A percentile compares a stretch with the other conserved stretches of the same genome.
phyloP scores from a whole-genome alignment of 2,113 vertebrate genomes.

The Peromyscus polionotus region DNA sequence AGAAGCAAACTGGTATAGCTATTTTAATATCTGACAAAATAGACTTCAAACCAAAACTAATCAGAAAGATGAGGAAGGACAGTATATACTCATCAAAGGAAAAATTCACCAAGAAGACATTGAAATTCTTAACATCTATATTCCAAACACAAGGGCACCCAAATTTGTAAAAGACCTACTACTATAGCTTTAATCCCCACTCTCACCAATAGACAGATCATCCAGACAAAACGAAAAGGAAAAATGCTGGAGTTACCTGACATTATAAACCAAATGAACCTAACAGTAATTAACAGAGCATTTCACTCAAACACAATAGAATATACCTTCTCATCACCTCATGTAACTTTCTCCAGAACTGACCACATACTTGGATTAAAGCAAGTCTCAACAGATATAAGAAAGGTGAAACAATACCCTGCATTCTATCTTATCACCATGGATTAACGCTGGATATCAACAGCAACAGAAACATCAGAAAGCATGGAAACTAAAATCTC shows the following conservation, averaged over 20 bases:
- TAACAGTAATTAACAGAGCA: background rate
- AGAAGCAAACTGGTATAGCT: background rate
- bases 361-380: background rate
- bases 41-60: background rate
- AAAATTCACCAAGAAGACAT: too few relatives aligned
- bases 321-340: background rate
- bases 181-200: background rate
- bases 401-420: background rate
- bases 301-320: background rate
- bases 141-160: background rate
- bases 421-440: background rate
- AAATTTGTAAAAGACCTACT: background rate
- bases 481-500: background rate
- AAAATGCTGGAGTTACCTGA: background rate
- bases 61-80: too few relatives aligned
- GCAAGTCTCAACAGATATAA: background rate
- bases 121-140: too few relatives aligned
- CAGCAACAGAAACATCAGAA: background rate
- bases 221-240: background rate
- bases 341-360: background rate
- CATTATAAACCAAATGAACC: background rate
- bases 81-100: too few relatives aligned
- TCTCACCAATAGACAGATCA: background rate
- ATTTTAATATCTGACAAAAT: background rate
- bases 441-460: background rate